Percentiles rank a stretch among this genome's conserved stretches.
phyloP scores from a whole-genome alignment of 64 coral and sea anemone genomes.

The Acropora yongei region DNA sequence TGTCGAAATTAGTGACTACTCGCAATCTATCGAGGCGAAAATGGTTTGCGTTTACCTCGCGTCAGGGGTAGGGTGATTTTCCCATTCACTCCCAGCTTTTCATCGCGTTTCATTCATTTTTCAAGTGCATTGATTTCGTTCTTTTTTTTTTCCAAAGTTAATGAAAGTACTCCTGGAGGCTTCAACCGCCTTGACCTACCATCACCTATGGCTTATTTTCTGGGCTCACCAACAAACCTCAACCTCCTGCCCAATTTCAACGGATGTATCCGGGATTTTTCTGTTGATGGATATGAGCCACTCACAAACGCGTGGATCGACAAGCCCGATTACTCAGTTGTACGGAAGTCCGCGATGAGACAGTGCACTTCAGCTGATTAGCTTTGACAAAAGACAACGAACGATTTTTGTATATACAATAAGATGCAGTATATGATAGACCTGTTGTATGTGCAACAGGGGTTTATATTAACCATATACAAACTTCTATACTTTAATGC shows the following conservation, averaged over 20 bases:
- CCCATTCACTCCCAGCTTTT: background rate
- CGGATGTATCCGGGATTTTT: slow-evolving; percentile 73
- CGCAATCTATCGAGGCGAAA: no score
- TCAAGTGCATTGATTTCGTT: background rate
- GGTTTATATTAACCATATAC: background rate
- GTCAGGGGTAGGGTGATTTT: no score
- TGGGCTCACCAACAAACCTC: slow-evolving; percentile 48
- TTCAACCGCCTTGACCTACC: slow-evolving; percentile 62
- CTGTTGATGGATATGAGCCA: slow-evolving; percentile 71
- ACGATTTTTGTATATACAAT: background rate
- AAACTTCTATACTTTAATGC: background rate
- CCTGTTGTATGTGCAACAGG: background rate
- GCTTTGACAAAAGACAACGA: background rate
- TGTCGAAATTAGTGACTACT: no score
- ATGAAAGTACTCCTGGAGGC: slow-evolving; percentile 30
- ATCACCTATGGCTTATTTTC: slow-evolving; percentile 39
- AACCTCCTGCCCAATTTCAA: slow-evolving; percentile 54
- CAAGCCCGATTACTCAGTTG: slow-evolving; percentile 42
- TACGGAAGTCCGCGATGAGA: slow-evolving; percentile 34
- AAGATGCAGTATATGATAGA: background rate
- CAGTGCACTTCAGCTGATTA: slow-evolving; percentile 34
- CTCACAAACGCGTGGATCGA: slow-evolving; percentile 46
- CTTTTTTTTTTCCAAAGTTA: background rate
- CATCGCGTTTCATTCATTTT: background rate
- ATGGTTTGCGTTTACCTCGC: no score